Evolutionary conservation across 2,113 vertebrate species (phyloP), one percentile per base, ranked within the genome.

Genomic region (Mustelus asterias): DNA sequence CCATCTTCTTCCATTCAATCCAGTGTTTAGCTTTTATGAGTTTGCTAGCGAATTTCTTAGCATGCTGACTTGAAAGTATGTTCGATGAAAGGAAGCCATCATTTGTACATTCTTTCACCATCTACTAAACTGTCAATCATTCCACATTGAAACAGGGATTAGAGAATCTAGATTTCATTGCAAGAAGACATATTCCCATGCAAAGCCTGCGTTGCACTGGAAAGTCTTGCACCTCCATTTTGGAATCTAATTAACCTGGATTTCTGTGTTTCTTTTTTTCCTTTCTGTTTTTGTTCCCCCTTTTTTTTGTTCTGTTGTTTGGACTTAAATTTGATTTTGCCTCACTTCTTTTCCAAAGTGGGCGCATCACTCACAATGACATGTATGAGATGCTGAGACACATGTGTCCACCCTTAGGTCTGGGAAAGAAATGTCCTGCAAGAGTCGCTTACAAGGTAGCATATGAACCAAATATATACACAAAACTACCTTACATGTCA

Each of bases 311-410:
- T 88, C 37, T 96, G 48, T 54, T 54, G 48, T 96, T 41, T 97
- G 85, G 95, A 86, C 4, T 54, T 54, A 63, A 63, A 63, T 96
- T 95, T 94, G 96, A 97, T 97, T 97, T 96, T 96, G 96, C 96
- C 97, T 96, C 96, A 96, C 96, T 96, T 37, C 76, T 97, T 80
- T 96, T 97, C 80, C 97, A 98, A 88, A 99, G 99, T 97, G 99
- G 99, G 97, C 98, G 99, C 98, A 99, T 99, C 98, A 99, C 99
- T 98, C 99, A 99, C 98, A 98, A 97, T 97, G 98, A 99, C 98
- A 99, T 99, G 99, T 99, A 99, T 98, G 98, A 99, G 98, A 99
- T 99, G 99, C 98, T 99, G 98, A 99, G 99, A 97, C 99, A 99
- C 98, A 99, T 99, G 99, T 99, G 98, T 98, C 99, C 99, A 97